phyloP scores from a whole-genome alignment of 2,888 invertebrate genomes.

The Eulithis testata region DNA sequence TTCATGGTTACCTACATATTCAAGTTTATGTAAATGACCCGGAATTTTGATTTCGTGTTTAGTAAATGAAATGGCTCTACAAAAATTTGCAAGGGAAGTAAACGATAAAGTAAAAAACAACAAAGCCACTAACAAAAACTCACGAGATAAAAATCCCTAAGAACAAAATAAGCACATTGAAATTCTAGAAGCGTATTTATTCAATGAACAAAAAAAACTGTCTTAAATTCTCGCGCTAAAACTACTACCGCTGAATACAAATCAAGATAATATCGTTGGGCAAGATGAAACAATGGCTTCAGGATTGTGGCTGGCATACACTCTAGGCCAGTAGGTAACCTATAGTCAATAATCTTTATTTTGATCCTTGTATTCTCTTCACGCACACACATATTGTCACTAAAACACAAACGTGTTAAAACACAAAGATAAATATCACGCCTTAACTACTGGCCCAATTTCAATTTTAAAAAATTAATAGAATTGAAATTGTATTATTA shows the following conservation, averaged over 20 bases:
- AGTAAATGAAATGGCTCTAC: too few relatives aligned
- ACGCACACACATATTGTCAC: too few relatives aligned
- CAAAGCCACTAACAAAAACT: background rate
- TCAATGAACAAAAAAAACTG: slow-evolving; percentile 5
- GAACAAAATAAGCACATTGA: background rate
- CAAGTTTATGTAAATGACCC: too few relatives aligned
- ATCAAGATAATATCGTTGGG: background rate
- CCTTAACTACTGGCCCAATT: too few relatives aligned
- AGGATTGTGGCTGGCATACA: background rate
- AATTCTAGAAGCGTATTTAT: slow-evolving; percentile 4
- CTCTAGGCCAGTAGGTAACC: background rate
- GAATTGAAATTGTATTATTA: too few relatives aligned
- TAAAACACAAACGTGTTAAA: too few relatives aligned
- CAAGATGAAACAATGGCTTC: slow-evolving; percentile 1
- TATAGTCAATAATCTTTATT: too few relatives aligned
- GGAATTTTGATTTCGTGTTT: too few relatives aligned
- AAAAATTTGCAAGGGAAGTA: background rate
- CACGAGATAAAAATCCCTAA: background rate
- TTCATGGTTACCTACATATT: too few relatives aligned
- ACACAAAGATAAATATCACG: too few relatives aligned
- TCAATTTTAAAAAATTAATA: too few relatives aligned
- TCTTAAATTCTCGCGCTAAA: background rate
- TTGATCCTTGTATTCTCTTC: background rate
- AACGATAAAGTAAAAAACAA: slow-evolving; percentile 1
- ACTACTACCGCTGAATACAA: slow-evolving; percentile 1